These are phyloP conservation scores for Drosophila aldrichi DNA, from an alignment of 2,888 invertebrate species.

Conservation along the genomic window DNA sequence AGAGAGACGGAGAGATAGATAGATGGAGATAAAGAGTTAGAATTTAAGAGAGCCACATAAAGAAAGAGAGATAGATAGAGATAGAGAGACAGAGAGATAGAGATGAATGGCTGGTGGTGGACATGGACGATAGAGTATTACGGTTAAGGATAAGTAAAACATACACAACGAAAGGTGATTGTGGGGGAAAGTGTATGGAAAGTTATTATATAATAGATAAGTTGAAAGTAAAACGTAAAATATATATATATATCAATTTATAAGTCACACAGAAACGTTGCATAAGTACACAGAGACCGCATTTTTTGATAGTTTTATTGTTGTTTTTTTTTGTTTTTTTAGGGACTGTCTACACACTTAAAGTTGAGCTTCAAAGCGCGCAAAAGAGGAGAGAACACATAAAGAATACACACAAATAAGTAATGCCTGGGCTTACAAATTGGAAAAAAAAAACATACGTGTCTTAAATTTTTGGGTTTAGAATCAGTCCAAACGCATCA, in stretches of 20 bases:
- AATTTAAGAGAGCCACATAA: slow-evolving; percentile 9
- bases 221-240: slow-evolving; percentile 44
- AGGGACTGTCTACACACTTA: slow-evolving; percentile 39
- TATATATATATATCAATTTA: slow-evolving; percentile 17
- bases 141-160: slow-evolving; percentile 56
- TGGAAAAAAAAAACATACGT: slow-evolving; percentile 41
- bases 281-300: slow-evolving; percentile 72
- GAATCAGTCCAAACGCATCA: slow-evolving; percentile 74
- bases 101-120: slow-evolving; percentile 52
- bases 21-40: slow-evolving; percentile 16
- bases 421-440: slow-evolving; percentile 34
- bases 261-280: slow-evolving; percentile 84
- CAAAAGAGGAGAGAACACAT: slow-evolving; percentile 38
- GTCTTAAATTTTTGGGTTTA: slow-evolving; percentile 39
- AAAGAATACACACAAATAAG: slow-evolving; percentile 36
- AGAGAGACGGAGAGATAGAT: slow-evolving; percentile 2
- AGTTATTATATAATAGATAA: slow-evolving; percentile 31
- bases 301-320: slow-evolving; percentile 9
- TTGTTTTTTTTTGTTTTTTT: neutral
- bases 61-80: slow-evolving; percentile 9
- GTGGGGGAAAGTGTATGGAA: slow-evolving; percentile 67
- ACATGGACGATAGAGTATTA: slow-evolving; percentile 53
- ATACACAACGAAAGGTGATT: slow-evolving; percentile 60
- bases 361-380: slow-evolving; percentile 10
- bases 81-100: slow-evolving; percentile 10